Base-by-base conservation (phyloP, 2,113 vertebrate genomes). In the Oreochromis spilurus region DNA sequence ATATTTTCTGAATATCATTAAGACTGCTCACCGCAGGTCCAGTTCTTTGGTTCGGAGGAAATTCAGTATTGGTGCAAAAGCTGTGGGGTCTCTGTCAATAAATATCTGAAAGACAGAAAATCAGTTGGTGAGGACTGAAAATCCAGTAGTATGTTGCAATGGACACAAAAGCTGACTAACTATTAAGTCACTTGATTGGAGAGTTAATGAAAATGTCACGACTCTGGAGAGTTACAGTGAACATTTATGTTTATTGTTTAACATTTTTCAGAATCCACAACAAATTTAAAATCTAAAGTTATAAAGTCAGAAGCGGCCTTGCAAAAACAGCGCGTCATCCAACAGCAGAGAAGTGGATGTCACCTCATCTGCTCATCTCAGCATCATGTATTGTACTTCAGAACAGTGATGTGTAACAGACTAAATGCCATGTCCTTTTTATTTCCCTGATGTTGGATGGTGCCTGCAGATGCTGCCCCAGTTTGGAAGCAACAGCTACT, bases 21-120 rank as follows among this genome's bases (percentile, higher is more conserved):
- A 16, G 24, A 79, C 45, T 79, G 17, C 95, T 96, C 96, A 99
- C 99, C 98, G 93, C 89, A 99, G 94, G 84, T 99, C 99, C 91
- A 99, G 94, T 89, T 99, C 99, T 95, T 99, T 99, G 85, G 99
- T 99, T 92, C 99, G 96, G 92, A 99, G 99, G 93, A 99, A 99
- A 96, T 99, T 99, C 94, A 99, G 94, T 96, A 99, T 99, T 79
- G 99, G 98, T 92, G 98, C 98, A 97, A 99, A 99, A 40, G 98
- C 98, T 93, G 98, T 97, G 4, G 99, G 99, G 94, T 99, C 99
- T 95, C 99, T 95, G 94, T 99, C 99, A 94, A 99, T 99, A 97
- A 99, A 99, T 97, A 99, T 99, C 98, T 99, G 93, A 13, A 95
- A 95, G 93, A 91, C 57, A 70, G 34, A 75, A 79, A 17, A 67